Percentiles rank a stretch among this genome's conserved stretches.
Conservation (phyloP, 2,797 vertebrate species). For the Oreonectes daqikongensis region DNA sequence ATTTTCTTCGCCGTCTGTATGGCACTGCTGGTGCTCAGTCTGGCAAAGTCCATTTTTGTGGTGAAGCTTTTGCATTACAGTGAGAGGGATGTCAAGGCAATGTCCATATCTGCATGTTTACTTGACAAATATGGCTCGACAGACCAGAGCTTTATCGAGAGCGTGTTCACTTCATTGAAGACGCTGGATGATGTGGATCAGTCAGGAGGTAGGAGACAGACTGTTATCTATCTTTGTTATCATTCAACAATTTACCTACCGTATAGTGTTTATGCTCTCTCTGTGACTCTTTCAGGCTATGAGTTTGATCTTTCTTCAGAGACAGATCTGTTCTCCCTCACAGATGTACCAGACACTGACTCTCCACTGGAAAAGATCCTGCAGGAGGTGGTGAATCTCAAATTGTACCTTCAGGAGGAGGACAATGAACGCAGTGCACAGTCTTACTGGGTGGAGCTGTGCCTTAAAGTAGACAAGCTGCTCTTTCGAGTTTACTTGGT, state of each 20-base stretch:
- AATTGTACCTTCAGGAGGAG: slow-evolving; percentile 70
- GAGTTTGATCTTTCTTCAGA: slow-evolving; percentile 70
- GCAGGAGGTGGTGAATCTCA: slow-evolving; percentile 77
- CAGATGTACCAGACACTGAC: slow-evolving; percentile 60
- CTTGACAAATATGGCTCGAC: slow-evolving; percentile 73
- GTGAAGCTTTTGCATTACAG: slow-evolving; percentile 82
- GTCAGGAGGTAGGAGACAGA: slow-evolving; percentile 63
- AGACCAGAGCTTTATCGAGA: slow-evolving; percentile 68
- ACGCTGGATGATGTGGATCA: slow-evolving; percentile 69
- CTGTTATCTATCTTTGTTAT: neutral
- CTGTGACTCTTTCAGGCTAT: slow-evolving; percentile 63
- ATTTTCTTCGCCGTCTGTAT: slow-evolving; percentile 85
- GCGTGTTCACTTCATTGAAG: slow-evolving; percentile 70
- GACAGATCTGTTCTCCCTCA: slow-evolving; percentile 72
- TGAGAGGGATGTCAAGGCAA: slow-evolving; percentile 66
- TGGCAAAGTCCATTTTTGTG: slow-evolving; percentile 84
- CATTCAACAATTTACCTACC: neutral
- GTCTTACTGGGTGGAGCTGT: slow-evolving; percentile 78
- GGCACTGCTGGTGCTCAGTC: slow-evolving; percentile 85
- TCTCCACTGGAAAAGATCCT: slow-evolving; percentile 76
- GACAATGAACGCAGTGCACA: slow-evolving; percentile 68
- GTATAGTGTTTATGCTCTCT: neutral
- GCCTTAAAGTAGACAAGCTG: slow-evolving; percentile 78
- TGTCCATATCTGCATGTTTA: slow-evolving; percentile 77
- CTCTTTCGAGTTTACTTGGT: slow-evolving; percentile 82